Evolutionary conservation across 2,797 vertebrate genomes (phyloP), one percentile per base, ranked within the genome.

Genomic region (Nyctalus aviator): DNA sequence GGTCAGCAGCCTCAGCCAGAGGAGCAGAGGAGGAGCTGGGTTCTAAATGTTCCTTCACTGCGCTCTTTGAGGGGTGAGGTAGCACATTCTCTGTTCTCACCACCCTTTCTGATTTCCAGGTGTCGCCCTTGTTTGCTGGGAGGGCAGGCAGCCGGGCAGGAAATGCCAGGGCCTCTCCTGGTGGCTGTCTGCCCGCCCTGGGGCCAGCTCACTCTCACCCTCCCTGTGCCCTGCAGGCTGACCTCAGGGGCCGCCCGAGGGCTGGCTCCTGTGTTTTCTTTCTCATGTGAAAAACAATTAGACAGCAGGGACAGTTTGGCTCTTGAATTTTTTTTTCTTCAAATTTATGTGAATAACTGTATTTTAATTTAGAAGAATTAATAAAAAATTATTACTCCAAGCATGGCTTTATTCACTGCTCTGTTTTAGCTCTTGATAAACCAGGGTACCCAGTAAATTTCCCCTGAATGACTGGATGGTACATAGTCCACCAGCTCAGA

Each of bases 351-450:
- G 82, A 68, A 37, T 64, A 59, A 62, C 76, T 8, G 5, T 48
- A 32, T 82, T 84, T 93, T 92, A 73, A 76, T 84, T 50, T 59
- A 62, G 78, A 95, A 84, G 12, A 78, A 57, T 41, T 66, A 8
- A 27, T 44, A 84, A 69, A 41, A 66, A 48, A 21, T 18, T 8
- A 55, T 59, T 32, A 53, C n/a, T 46, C 1, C 37, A 8, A 5
- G 2, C 62, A 41, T 90, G 55, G 35, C 59, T 93, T 90, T 68
- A 30, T 37, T 90, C n/a, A 12, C 41, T 8, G 35, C 21, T 35
- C 15, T 15, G 25, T 48, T 37, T 32, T 18, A 37, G 37, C 6
- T 41, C 37, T 41, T 41, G 37, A 41, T 41, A 41, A 41, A 41
- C 37, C 37, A 41, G 37, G 37, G 37, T 41, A 41, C 68, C 64